Conservation (phyloP, 2,113 vertebrate genomes). For the Balaeniceps rex region DNA sequence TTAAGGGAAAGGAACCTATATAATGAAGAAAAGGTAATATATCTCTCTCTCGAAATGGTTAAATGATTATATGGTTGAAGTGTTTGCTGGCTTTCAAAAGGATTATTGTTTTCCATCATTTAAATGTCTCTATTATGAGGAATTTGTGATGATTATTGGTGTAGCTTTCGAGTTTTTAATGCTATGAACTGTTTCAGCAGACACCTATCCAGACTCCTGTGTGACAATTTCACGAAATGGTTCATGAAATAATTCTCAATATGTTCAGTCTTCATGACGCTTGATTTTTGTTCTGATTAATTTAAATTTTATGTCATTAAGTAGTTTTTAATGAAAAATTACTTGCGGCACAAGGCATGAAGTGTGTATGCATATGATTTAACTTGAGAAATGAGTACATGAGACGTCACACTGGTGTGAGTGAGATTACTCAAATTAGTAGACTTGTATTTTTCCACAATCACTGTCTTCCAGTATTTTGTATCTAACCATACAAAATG, state of each 20-base stretch:
- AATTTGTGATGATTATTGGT: background rate
- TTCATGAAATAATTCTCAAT: background rate
- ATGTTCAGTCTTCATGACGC: accelerated
- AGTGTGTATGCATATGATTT: background rate
- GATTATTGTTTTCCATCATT: background rate
- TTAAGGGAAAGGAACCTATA: background rate
- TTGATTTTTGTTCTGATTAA: background rate
- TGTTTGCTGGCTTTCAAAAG: background rate
- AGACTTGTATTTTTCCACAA: background rate
- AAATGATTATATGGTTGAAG: background rate
- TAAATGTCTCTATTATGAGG: accelerated
- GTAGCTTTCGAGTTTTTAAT: background rate
- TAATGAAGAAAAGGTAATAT: background rate
- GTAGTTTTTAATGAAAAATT: background rate
- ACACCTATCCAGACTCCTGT: background rate
- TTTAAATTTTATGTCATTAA: background rate
- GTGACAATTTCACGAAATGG: background rate
- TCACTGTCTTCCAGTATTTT: background rate
- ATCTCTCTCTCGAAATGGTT: background rate
- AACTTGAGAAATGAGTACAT: background rate
- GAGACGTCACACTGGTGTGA: background rate
- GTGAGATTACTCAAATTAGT: background rate
- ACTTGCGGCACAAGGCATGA: background rate
- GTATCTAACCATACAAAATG: background rate
- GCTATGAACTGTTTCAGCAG: background rate